Conservation (phyloP, 2,888 invertebrate genomes). For the Steinernema carpocapsae region DNA sequence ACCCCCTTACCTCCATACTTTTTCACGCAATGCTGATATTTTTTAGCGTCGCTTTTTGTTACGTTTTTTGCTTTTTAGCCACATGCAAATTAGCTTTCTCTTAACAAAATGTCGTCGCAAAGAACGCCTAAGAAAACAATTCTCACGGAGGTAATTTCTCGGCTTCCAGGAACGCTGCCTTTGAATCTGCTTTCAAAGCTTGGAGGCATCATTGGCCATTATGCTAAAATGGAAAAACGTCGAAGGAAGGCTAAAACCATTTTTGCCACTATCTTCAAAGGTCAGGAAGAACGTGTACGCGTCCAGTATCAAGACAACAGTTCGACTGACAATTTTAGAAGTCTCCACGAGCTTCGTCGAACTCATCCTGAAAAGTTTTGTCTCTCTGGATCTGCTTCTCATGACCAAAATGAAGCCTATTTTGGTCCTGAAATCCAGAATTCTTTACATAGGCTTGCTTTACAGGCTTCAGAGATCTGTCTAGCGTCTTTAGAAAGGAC, state of each 20-base stretch:
- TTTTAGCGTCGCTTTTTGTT: not conserved
- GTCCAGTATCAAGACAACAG: too few species aligned
- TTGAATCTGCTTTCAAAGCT: not conserved
- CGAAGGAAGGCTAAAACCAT: too few species aligned
- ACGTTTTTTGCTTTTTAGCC: not conserved
- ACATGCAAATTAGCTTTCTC: not conserved
- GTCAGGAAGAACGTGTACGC: too few species aligned
- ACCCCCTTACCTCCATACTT: constrained; percentile 30
- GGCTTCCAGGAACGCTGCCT: not conserved
- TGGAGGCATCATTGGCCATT: not conserved
- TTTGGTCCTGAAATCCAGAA: too few species aligned
- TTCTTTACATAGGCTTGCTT: not conserved
- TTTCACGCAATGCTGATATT: not conserved
- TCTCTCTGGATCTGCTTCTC: too few species aligned
- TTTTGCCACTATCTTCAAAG: too few species aligned
- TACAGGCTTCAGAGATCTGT: not conserved
- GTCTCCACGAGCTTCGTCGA: too few species aligned
- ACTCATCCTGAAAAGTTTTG: too few species aligned
- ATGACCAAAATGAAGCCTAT: too few species aligned
- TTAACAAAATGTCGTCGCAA: not conserved
- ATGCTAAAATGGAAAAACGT: not conserved
- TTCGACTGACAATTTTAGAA: too few species aligned
- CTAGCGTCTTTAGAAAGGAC: not conserved
- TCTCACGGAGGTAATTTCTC: constrained; percentile 1
- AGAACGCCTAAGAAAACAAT: too few species aligned